These are phyloP conservation scores for Acanthosepion lycidas DNA, from an alignment of 2,888 invertebrate species.

Conservation along the genomic window DNA sequence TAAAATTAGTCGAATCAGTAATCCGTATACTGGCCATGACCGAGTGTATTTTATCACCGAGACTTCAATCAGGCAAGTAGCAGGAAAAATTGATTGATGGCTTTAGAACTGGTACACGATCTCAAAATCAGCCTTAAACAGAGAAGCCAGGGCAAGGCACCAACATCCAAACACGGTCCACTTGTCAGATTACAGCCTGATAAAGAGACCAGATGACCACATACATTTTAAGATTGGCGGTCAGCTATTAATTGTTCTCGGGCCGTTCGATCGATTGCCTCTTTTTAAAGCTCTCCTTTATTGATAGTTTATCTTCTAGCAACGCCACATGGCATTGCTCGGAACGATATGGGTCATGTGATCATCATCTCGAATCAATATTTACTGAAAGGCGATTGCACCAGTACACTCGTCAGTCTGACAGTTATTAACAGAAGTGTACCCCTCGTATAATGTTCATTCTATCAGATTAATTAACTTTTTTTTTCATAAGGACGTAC, in stretches of 20 bases:
- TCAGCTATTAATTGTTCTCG: not conserved
- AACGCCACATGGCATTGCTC: not conserved
- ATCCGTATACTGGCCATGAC: not conserved
- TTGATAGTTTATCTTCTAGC: not conserved
- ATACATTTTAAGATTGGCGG: not conserved
- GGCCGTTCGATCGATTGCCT: not conserved
- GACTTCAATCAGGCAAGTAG: not conserved
- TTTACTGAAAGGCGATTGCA: not conserved
- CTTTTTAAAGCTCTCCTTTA: not conserved
- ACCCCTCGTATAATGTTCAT: not conserved
- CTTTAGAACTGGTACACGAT: not conserved
- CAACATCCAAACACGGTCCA: not conserved
- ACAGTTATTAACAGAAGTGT: not conserved
- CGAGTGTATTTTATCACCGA: not conserved
- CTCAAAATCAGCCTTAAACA: not conserved
- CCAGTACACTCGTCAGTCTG: not conserved
- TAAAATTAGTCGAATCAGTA: not conserved
- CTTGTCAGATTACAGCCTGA: not conserved
- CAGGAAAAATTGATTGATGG: not conserved
- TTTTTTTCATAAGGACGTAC: too few relatives aligned
- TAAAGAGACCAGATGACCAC: conserved; percentile 14
- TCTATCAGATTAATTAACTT: too few relatives aligned
- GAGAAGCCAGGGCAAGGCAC: not conserved
- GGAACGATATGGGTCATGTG: not conserved
- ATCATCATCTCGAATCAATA: not conserved